These are phyloP conservation scores for Ornithorhynchus anatinus DNA, from an alignment of 2,113 vertebrate species.

Conservation along the genomic window DNA sequence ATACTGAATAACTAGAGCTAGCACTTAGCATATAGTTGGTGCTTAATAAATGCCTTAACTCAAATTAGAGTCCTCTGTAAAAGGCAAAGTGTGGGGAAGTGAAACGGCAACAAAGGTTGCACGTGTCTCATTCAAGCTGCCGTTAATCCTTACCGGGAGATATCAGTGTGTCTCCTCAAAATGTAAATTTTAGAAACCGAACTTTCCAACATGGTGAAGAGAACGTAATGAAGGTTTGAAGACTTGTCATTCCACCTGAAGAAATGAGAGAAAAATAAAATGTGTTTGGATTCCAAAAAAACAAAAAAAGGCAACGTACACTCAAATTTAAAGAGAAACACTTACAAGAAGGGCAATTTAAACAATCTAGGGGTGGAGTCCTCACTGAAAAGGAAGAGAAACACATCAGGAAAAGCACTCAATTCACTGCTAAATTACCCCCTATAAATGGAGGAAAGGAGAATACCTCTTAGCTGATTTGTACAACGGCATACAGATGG, in stretches of 20 bases:
- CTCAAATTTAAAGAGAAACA: conserved; percentile 32
- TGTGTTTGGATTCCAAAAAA: neutral
- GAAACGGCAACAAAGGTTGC: no score
- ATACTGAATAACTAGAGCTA: no score
- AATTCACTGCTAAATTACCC: conserved; percentile 3
- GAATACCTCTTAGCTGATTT: conserved; percentile 80
- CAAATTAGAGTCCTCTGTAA: no score
- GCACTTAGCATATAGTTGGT: no score
- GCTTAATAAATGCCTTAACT: no score
- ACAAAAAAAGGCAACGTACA: neutral
- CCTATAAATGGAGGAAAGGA: neutral
- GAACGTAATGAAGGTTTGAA: conserved; percentile 85
- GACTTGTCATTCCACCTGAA: conserved; percentile 94
- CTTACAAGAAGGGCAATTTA: conserved; percentile 92
- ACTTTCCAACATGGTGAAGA: conserved; percentile 89
- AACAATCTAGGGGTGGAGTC: conserved; percentile 80
- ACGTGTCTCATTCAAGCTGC: neutral
- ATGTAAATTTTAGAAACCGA: conserved; percentile 85
- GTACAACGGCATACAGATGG: conserved; percentile 83
- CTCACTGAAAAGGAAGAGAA: conserved; percentile 72
- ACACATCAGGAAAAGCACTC: conserved; percentile 21
- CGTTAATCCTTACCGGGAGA: conserved; percentile 76
- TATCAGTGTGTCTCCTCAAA: conserved; percentile 86
- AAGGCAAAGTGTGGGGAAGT: neutral
- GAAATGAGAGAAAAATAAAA: neutral